These are phyloP conservation scores for Aleiodes sp. DNA, from an alignment of 1,140 invertebrate species.

Conservation along the genomic window DNA sequence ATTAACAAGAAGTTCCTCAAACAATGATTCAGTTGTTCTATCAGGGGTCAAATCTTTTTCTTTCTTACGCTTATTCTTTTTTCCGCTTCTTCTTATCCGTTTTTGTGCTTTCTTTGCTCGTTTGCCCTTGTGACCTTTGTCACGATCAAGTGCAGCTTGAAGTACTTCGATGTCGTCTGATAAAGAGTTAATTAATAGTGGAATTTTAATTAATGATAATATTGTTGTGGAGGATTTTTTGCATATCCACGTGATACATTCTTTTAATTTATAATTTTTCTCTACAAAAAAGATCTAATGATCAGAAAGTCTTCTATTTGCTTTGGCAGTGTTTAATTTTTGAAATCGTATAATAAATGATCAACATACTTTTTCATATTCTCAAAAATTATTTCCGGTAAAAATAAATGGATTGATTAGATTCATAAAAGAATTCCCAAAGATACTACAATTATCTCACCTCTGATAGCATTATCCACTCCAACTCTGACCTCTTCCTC, in stretches of 20 bases:
- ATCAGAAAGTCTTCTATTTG: too few species aligned
- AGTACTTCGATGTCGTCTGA: slow-evolving; percentile 60
- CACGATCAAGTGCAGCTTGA: slow-evolving; percentile 78
- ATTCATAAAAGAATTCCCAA: too few species aligned
- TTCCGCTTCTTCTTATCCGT: slow-evolving; percentile 80
- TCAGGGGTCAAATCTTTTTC: slow-evolving; percentile 96
- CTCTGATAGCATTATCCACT: slow-evolving; percentile 88
- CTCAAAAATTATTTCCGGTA: too few species aligned
- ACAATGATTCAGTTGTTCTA: slow-evolving; percentile 86
- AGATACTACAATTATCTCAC: slow-evolving; percentile 49
- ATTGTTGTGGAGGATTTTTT: not conserved
- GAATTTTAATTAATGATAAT: not conserved
- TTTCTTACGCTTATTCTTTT: slow-evolving; percentile 91
- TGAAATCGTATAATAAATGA: too few species aligned
- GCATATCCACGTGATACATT: too few species aligned
- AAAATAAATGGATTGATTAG: too few species aligned
- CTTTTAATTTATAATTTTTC: too few species aligned
- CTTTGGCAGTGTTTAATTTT: too few species aligned
- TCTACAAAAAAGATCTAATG: too few species aligned
- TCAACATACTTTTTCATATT: too few species aligned
- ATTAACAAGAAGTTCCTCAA: slow-evolving; percentile 90
- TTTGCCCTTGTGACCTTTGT: slow-evolving; percentile 78
- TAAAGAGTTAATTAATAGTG: slow-evolving; percentile 4
- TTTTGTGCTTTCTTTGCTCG: slow-evolving; percentile 84
- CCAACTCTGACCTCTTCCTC: slow-evolving; percentile 83